Evolutionary conservation across 2,797 vertebrate species (phyloP).

Genomic region (Myiotriccus ornatus): DNA sequence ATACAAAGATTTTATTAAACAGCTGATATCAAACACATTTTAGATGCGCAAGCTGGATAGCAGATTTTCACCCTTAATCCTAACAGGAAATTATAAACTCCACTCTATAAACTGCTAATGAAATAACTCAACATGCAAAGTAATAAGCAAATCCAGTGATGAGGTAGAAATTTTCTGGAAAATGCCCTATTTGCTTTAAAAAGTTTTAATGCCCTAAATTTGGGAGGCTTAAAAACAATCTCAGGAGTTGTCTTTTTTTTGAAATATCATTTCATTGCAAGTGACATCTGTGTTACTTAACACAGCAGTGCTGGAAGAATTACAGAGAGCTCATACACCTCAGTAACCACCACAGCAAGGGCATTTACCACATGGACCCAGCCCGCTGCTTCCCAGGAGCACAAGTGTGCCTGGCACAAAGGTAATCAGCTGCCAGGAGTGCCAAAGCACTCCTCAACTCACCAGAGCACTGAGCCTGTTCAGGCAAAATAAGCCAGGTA

Average conservation of each 20-base stretch:
- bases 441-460: too few relatives aligned
- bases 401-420: too few relatives aligned
- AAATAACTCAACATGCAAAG: neutral
- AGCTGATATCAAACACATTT: neutral
- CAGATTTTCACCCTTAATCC: neutral
- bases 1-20: neutral
- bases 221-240: neutral
- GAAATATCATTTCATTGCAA: neutral
- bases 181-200: neutral
- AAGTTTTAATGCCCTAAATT: neutral
- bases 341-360: neutral
- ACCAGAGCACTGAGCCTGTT: too few relatives aligned
- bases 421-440: too few relatives aligned
- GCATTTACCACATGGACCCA: rapidly evolving
- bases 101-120: neutral
- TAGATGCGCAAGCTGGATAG: neutral
- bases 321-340: neutral
- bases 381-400: rapidly evolving
- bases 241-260: neutral
- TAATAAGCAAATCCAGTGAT: neutral
- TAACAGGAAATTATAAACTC: neutral
- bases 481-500: too few relatives aligned
- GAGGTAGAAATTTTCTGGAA: neutral
- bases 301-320: rapidly evolving
- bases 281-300: neutral